Conservation (phyloP, 2,113 vertebrate genomes). For the Gorilla gorilla region DNA sequence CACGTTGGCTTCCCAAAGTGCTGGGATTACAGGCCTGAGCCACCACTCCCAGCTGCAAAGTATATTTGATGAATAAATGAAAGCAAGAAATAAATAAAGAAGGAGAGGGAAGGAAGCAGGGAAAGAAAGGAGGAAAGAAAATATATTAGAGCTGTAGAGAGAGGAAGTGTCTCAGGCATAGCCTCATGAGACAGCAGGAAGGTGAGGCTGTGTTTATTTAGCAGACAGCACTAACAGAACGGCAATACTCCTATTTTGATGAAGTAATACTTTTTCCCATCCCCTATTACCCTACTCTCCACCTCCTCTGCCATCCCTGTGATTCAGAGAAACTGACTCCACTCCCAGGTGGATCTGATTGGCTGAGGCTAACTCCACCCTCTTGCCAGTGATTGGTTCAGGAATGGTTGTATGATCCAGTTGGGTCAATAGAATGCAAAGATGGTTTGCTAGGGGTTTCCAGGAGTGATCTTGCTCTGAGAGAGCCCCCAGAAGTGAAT, state of each 20-base stretch:
- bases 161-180: neutral
- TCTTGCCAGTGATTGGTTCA: neutral
- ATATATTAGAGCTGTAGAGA: neutral
- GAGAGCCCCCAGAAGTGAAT: neutral
- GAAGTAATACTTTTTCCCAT: neutral
- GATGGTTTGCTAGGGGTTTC: neutral
- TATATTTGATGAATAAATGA: neutral
- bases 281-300: accelerated
- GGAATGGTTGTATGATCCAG: neutral
- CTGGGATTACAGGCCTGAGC: too few relatives aligned
- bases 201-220: neutral
- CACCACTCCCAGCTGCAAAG: neutral
- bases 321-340: neutral
- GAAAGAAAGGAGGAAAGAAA: neutral
- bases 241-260: neutral
- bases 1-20: too few relatives aligned
- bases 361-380: neutral
- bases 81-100: neutral
- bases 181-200: neutral
- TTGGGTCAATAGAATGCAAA: neutral
- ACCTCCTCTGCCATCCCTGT: neutral
- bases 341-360: neutral
- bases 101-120: accelerated
- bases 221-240: neutral
- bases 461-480: neutral